Base-by-base conservation (phyloP, 2,888 invertebrate species). In the Sisyra nigra region DNA sequence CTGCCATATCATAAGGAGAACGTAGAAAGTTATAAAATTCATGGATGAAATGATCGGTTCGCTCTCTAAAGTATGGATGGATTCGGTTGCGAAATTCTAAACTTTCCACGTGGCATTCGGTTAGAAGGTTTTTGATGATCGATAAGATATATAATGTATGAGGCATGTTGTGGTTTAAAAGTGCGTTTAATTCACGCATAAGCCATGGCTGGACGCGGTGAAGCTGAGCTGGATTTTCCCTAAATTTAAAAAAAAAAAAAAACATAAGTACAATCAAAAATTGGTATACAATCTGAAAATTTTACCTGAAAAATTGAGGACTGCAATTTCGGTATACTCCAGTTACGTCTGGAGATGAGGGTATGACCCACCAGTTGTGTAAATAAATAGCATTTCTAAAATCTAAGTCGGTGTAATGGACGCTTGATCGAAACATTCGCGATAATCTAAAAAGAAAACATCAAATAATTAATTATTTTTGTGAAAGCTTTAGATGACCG, bases 181-280 rank as follows among this genome's bases (percentile, higher is more conserved):
- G 67, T 46, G 80, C 85, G 51, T 76, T 73, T 19, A 94, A 66
- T 62, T 94, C 93, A 48, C 94, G 71, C 58, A 81, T 81, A 24
- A 94, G 66, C 88, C 91, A 94, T 1, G 86, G 86, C 48, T 85
- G 76, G 43, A 94, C 67, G 2, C 93, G 76, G 58, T 84, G 80
- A 48, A 80, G 71, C 58, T 85, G 82, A 10, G 81, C 77, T 44
- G 83, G 83, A 65, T 91, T 78, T 56, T 74, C 71, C 60, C 85
- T 82, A 57, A n/a, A 66, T 64, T 55, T 47, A 47, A 45, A 47
- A 46, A 39, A 37, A 7, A 14, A 13, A 14, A n/a, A 33, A 13
- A 33, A 9, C 9, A 4, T 13, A 33, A n/a, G 9, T 6, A 13
- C 13, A 3, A 6, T 13, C 3, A 4, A 33, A 6, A 3, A 9